Evolutionary conservation across 35 echinoderm and acorn worm genomes (phyloP), one percentile per base, ranked within the genome.

Genomic region (Diadema setosum): DNA sequence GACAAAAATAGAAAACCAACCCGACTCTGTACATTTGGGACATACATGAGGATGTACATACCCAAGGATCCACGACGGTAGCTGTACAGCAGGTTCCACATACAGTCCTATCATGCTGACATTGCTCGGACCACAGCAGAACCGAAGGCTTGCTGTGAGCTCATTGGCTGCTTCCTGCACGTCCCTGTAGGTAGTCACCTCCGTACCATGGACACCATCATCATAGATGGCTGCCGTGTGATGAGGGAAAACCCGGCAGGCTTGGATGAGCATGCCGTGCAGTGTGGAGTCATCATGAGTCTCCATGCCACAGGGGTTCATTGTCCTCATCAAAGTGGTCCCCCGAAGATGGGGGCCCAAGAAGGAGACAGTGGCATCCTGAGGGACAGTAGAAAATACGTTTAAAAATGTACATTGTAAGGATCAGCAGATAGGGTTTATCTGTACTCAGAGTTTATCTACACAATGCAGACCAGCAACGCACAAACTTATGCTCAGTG

Each of bases 221-320:
- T 93, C 91, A 93, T 56, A 69, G 7, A 93, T 73, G 16, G 59
- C 57, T 52, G 91, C 91, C 29, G 44, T 83, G 14, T 75, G 59
- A 45, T 65, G 50, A 12, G 81, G 42, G 23, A 82, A 46, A 29
- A 41, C 25, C 8, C 17, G 32, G 49, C 76, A 61, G n/a, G 80
- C 81, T 16, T 39, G 8, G 16, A 46, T 24, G 32, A 93, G 45
- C 35, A 88, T 39, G 5, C 65, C 52, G 45, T 87, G 84, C 16
- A 93, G 91, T 6, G 42, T 81, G 26, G 4, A n/a, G n/a, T n/a
- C n/a, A n/a, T n/a, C n/a, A n/a, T n/a, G n/a, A n/a, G n/a, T n/a
- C n/a, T n/a, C n/a, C n/a, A n/a, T n/a, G n/a, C n/a, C n/a, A n/a
- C n/a, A n/a, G n/a, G n/a, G n/a, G n/a, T n/a, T n/a, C n/a, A n/a